phyloP scores from a whole-genome alignment of 2,888 invertebrate genomes.

The Trissonchulus sp. region DNA sequence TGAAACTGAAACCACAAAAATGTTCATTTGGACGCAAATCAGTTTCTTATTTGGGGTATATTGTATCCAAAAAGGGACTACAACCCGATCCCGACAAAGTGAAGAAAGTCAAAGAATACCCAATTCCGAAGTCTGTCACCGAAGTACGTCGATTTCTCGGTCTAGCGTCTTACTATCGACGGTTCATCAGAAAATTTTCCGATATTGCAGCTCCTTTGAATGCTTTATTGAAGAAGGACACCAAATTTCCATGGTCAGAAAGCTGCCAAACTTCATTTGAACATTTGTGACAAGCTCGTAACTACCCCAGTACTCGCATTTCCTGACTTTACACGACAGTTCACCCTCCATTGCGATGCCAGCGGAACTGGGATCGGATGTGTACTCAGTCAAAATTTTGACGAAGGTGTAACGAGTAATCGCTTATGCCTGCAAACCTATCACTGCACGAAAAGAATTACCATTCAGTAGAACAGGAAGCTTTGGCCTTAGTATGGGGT shows the following conservation, averaged over 20 bases:
- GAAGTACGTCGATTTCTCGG: slow-evolving; percentile 14
- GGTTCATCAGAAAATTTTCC: slow-evolving; percentile 17
- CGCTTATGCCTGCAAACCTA: slow-evolving; percentile 13
- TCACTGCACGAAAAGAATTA: not conserved
- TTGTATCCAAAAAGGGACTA: slow-evolving; percentile 2
- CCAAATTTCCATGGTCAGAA: slow-evolving; percentile 21
- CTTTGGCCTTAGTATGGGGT: not conserved
- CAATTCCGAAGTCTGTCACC: slow-evolving; percentile 3
- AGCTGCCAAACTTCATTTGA: slow-evolving; percentile 17
- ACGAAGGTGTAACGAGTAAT: too few relatives aligned
- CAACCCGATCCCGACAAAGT: slow-evolving; percentile 19
- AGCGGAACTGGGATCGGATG: not conserved
- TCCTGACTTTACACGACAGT: slow-evolving; percentile 26
- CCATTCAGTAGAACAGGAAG: not conserved
- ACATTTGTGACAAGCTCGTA: not conserved
- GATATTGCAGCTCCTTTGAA: slow-evolving; percentile 17
- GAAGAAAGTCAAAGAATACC: not conserved
- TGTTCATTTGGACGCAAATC: not conserved
- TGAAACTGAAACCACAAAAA: slow-evolving; percentile 19
- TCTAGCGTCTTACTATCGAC: slow-evolving; percentile 18
- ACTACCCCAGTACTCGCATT: slow-evolving; percentile 22
- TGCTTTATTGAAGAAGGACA: slow-evolving; percentile 1
- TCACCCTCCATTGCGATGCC: not conserved
- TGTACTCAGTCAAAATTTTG: too few relatives aligned
- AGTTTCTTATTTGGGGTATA: not conserved